These are phyloP conservation scores for Hydropsyche betteni DNA, from an alignment of 2,888 invertebrate genomes.

Conservation along the genomic window DNA sequence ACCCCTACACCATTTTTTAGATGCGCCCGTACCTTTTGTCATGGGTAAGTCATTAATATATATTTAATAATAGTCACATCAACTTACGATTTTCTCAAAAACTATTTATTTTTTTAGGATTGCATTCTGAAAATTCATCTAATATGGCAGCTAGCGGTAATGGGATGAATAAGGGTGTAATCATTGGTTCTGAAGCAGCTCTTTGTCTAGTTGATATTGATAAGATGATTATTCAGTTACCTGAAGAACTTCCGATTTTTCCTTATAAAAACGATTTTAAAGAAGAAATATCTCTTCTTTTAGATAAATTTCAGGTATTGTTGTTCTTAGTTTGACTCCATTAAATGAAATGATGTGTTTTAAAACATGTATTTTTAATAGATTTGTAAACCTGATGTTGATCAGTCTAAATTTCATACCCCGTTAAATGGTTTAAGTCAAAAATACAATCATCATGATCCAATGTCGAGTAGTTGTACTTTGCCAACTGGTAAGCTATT, in stretches of 20 bases:
- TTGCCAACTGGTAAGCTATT: conserved; percentile 66
- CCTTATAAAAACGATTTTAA: conserved; percentile 90
- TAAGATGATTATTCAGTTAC: conserved; percentile 88
- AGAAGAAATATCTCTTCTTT: conserved; percentile 79
- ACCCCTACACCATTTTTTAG: conserved; percentile 93
- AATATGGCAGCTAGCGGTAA: conserved; percentile 60
- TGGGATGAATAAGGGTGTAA: conserved; percentile 61
- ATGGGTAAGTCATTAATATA: conserved; percentile 75
- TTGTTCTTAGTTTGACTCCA: background rate
- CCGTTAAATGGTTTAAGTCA: conserved; percentile 63
- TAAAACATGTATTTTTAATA: conserved; percentile 52
- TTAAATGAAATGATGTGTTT: background rate
- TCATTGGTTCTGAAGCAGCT: conserved; percentile 82
- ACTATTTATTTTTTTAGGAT: conserved; percentile 58
- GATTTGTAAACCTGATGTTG: conserved; percentile 65
- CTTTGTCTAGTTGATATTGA: conserved; percentile 97
- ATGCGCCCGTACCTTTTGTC: conserved; percentile 98
- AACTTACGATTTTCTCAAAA: background rate
- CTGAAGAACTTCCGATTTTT: conserved; percentile 93
- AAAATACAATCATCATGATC: conserved; percentile 67
- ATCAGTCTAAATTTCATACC: conserved; percentile 63
- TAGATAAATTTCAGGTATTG: conserved; percentile 75
- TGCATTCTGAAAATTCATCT: conserved; percentile 69
- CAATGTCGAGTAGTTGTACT: conserved; percentile 83
- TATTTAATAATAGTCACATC: background rate